Evolutionary conservation across 2,888 invertebrate genomes (phyloP).

Genomic region (Druceiella hillmani): DNA sequence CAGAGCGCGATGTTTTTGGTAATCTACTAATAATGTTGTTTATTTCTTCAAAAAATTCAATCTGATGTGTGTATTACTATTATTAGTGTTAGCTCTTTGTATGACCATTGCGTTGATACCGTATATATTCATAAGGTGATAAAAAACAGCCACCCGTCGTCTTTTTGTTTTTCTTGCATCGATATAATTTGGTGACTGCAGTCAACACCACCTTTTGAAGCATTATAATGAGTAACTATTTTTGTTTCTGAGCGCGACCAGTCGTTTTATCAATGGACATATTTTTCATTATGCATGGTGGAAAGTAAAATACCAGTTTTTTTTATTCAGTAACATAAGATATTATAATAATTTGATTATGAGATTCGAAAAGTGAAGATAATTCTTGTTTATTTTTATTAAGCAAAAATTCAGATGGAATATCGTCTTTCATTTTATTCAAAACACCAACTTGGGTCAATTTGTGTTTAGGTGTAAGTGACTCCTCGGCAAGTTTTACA

Average conservation of each 20-base stretch:
- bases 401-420: conserved; percentile 17
- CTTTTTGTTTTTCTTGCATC: conserved; percentile 23
- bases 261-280: too few species aligned
- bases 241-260: conserved; percentile 21
- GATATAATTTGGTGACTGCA: conserved; percentile 22
- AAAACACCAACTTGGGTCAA: conserved; percentile 17
- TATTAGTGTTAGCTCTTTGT: conserved; percentile 14
- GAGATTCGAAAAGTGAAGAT: conserved; percentile 23
- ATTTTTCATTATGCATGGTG: conserved; percentile 23
- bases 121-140: conserved; percentile 20
- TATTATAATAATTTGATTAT: conserved; percentile 21
- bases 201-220: conserved; percentile 18
- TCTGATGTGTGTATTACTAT: conserved; percentile 11
- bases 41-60: conserved; percentile 16
- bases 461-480: conserved; percentile 7
- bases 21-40: conserved; percentile 14
- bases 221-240: conserved; percentile 24
- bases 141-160: too few species aligned
- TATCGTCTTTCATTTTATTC: conserved; percentile 19
- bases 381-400: conserved; percentile 16
- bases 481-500: conserved; percentile 8
- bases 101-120: conserved; percentile 18
- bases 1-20: conserved; percentile 17
- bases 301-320: conserved; percentile 23
- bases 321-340: too few species aligned